Conservation (phyloP, 2,888 invertebrate genomes). For the Meloe dianella region DNA sequence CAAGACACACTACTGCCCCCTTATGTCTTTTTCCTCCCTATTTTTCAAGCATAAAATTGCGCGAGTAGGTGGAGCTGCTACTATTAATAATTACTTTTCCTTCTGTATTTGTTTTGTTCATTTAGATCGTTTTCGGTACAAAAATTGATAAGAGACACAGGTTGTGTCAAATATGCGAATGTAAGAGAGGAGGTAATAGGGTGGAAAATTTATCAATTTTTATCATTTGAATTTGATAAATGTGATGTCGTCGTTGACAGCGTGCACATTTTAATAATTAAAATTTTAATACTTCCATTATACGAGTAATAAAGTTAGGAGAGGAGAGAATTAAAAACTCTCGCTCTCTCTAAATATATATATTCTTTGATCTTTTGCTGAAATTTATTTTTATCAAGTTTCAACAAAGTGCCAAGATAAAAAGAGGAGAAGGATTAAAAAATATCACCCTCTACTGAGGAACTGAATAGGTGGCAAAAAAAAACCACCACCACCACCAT, state of each 20-base stretch:
- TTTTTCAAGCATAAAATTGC: too few relatives aligned
- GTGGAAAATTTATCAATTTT: not conserved
- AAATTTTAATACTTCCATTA: slow-evolving; percentile 9
- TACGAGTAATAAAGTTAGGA: not conserved
- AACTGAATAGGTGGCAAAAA: not conserved
- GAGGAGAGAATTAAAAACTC: slow-evolving; percentile 9
- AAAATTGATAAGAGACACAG: not conserved
- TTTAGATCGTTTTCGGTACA: too few relatives aligned
- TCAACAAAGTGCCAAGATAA: not conserved
- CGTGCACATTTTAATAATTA: slow-evolving; percentile 12
- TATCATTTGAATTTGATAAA: not conserved
- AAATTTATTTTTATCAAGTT: slow-evolving; percentile 5
- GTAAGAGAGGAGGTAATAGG: not conserved
- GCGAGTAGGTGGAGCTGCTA: too few relatives aligned
- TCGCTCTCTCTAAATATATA: too few relatives aligned
- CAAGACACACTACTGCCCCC: too few relatives aligned
- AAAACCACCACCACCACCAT: not conserved
- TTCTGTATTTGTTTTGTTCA: too few relatives aligned
- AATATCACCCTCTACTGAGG: not conserved
- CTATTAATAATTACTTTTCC: too few relatives aligned
- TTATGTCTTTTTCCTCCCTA: too few relatives aligned
- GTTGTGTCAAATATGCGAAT: not conserved
- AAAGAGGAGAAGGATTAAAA: not conserved
- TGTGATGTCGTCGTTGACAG: too few relatives aligned
- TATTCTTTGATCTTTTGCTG: slow-evolving; percentile 12